phyloP scores from a whole-genome alignment of 2,888 invertebrate species.

The Agriopis aurantiaria region DNA sequence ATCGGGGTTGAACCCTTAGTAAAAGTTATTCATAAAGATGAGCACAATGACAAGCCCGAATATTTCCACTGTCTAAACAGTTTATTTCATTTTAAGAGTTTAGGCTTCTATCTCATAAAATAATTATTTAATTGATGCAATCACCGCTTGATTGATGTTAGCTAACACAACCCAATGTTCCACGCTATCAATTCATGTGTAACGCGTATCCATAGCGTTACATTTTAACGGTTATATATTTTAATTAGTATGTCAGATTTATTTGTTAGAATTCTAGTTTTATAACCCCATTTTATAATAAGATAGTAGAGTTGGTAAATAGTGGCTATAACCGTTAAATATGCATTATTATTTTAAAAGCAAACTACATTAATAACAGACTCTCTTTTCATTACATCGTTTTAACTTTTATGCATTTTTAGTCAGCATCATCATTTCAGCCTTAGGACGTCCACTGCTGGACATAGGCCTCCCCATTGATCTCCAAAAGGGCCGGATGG shows the following conservation, averaged over 20 bases:
- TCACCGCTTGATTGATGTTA: neutral
- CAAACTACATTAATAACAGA: constrained; percentile 1
- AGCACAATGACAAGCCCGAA: neutral
- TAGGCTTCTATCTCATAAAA: neutral
- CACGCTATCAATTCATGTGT: neutral
- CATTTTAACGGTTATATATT: constrained; percentile 5
- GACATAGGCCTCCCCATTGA: too few species aligned
- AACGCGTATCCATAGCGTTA: neutral
- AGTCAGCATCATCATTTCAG: too few species aligned
- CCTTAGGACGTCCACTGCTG: too few species aligned
- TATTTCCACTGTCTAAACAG: too few species aligned
- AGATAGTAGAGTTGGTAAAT: neutral
- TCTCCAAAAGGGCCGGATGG: too few species aligned
- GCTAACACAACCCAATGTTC: neutral
- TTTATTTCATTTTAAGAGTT: neutral
- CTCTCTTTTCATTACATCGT: constrained; percentile 3
- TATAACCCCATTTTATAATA: neutral
- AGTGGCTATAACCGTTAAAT: neutral
- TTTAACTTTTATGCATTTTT: neutral
- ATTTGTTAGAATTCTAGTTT: neutral
- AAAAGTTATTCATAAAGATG: neutral
- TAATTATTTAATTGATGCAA: neutral
- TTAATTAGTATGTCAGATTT: neutral
- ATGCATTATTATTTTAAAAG: neutral
- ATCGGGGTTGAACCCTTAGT: too few species aligned